Percentiles rank a stretch among this genome's conserved stretches.
Conservation (phyloP, 2,888 invertebrate species). For the Scaptodrosophila latifasciaeformis region DNA sequence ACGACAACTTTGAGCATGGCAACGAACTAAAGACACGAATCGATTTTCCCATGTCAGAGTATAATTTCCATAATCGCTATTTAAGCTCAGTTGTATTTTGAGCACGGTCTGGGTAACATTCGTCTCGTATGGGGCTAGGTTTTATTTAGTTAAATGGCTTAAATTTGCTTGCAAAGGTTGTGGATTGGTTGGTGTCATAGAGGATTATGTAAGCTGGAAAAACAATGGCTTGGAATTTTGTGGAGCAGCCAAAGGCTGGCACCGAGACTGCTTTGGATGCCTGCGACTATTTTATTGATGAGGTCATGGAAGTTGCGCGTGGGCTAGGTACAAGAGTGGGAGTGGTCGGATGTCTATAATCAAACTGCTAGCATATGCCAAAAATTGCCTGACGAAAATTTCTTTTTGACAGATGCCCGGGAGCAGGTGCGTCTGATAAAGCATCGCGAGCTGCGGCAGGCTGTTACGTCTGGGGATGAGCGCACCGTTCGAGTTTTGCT, state of each 20-base stretch:
- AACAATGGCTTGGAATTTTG: conserved; percentile 74
- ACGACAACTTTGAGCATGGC: conserved; percentile 7
- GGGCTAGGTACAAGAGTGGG: conserved; percentile 75
- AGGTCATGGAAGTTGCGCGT: conserved; percentile 78
- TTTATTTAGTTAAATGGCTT: conserved; percentile 1
- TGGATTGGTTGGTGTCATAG: too few species aligned
- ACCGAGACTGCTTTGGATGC: conserved; percentile 82
- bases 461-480: conserved; percentile 84
- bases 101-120: conserved; percentile 21
- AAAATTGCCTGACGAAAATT: background rate
- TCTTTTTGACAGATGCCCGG: conserved; percentile 72
- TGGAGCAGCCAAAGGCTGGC: conserved; percentile 71
- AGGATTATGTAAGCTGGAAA: conserved; percentile 37
- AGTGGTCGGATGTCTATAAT: too few species aligned
- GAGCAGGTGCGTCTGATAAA: conserved; percentile 84
- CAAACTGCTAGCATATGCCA: conserved; percentile 20
- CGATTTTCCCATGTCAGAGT: conserved; percentile 45
- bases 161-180: background rate
- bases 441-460: conserved; percentile 85
- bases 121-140: background rate
- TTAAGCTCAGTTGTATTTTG: conserved; percentile 44
- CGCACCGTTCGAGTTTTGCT: conserved; percentile 81
- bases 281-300: conserved; percentile 83
- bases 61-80: background rate
- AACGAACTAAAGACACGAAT: conserved; percentile 27